These are phyloP conservation scores for Porites evermanni DNA, from an alignment of 92 coral and sea anemone species.

Conservation along the genomic window DNA sequence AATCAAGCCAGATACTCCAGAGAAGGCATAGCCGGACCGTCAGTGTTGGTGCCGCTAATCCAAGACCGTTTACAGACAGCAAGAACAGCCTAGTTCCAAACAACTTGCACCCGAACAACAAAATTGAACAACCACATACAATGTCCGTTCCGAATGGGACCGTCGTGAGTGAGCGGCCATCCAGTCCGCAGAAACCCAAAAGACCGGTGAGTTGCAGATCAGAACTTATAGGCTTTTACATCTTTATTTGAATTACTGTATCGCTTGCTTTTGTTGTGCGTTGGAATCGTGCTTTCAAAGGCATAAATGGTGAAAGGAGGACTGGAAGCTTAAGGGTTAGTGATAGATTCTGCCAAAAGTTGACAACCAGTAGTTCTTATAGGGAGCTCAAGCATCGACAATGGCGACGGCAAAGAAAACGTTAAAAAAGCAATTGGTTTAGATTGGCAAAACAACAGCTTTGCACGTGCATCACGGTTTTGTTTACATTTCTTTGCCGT, in stretches of 20 bases:
- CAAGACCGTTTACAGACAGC: slow-evolving; percentile 64
- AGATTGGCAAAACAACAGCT: no score
- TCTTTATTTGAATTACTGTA: neutral
- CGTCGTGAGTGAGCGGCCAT: slow-evolving; percentile 65
- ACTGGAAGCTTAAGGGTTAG: no score
- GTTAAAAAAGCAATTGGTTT: no score
- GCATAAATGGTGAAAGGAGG: no score
- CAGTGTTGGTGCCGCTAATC: slow-evolving; percentile 81
- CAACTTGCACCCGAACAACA: slow-evolving; percentile 54
- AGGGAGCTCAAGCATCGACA: no score
- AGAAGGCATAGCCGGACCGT: slow-evolving; percentile 72
- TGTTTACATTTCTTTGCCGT: no score
- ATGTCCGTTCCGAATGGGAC: slow-evolving; percentile 68
- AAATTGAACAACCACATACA: slow-evolving; percentile 59
- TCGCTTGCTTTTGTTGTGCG: no score
- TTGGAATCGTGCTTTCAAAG: no score
- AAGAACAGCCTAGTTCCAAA: slow-evolving; percentile 55
- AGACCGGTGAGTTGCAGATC: slow-evolving; percentile 17
- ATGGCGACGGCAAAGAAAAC: no score
- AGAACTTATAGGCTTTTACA: neutral
- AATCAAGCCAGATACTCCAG: slow-evolving; percentile 44
- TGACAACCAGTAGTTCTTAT: no score
- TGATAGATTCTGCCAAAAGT: no score
- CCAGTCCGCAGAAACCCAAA: slow-evolving; percentile 81
- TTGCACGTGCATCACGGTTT: no score